A percentile compares a stretch with the other conserved stretches of the same genome.
These are phyloP conservation scores for Turritopsis dohrnii DNA, from an alignment of 30 jellyfish, hydroid and myxozoan genomes.

Conservation along the genomic window DNA sequence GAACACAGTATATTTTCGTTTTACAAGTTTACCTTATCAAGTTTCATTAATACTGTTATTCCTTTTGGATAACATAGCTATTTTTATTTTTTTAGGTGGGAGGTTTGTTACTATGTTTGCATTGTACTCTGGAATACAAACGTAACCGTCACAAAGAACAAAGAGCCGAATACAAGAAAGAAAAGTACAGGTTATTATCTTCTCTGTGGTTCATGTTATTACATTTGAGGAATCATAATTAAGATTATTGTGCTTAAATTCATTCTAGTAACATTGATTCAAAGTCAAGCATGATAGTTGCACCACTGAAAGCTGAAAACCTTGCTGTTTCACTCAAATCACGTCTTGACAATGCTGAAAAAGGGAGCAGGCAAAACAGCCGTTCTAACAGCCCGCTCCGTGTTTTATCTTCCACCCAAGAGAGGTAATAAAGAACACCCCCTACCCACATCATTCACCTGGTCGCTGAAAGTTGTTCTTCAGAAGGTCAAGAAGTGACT, in stretches of 20 bases:
- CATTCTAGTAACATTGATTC: not conserved
- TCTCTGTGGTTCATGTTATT: not conserved
- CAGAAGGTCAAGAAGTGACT: not conserved
- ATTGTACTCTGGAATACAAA: slow-evolving; percentile 61
- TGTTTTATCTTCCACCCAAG: not conserved
- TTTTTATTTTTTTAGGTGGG: slow-evolving; percentile 59
- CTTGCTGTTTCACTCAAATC: slow-evolving; percentile 13
- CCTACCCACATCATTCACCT: no score
- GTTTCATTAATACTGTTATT: no score
- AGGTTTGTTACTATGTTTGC: slow-evolving; percentile 59
- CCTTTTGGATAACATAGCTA: no score
- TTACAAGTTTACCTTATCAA: no score
- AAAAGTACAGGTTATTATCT: not conserved
- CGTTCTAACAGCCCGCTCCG: slow-evolving; percentile 5
- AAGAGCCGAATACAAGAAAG: slow-evolving; percentile 34
- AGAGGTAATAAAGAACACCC: not conserved
- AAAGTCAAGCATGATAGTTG: not conserved
- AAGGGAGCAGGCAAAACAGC: slow-evolving; percentile 4
- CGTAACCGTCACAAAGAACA: slow-evolving; percentile 43
- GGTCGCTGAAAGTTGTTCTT: no score
- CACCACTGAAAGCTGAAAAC: slow-evolving; percentile 29
- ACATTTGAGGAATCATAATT: not conserved
- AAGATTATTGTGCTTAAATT: not conserved
- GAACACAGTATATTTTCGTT: no score
- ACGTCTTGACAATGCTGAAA: slow-evolving; percentile 16